Base-by-base conservation (phyloP, 2,888 invertebrate genomes). In the Epiblema foenella region DNA sequence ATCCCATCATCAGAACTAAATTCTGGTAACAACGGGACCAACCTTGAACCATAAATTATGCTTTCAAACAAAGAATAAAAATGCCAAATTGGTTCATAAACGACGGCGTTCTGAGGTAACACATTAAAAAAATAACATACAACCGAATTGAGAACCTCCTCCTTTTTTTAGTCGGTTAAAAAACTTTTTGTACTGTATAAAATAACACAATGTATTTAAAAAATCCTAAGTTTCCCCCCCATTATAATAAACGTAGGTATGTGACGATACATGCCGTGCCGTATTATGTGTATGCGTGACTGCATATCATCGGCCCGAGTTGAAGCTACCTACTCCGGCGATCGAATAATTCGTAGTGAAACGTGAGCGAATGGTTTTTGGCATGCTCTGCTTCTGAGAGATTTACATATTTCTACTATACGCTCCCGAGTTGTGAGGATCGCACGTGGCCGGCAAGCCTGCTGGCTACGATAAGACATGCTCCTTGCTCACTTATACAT, bases 331-430 rank as follows among this genome's bases (percentile, higher is more conserved):
- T 83, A 85, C 79, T 79, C 80, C 78, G 77, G 75, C 78, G 79
- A 81, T 83, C 76, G 83, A 82, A 85, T 66, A 67, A 71, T 87
- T 82, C 80, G 81, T 80, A 79, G 81, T 74, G 75, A 75, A 79
- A 80, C 82, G 85, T 83, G 82, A 81, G 78, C 77, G 73, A 73
- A 76, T 77, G 77, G 85, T 82, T 87, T 86, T 89, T 87, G 87
- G 85, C 86, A 83, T 83, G 84, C 77, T 79, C 78, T 75, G 73
- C 68, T 78, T 71, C 75, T 76, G 75, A 77, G 75, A 81, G 77
- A 90, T 90, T 90, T 87, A 82, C 88, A 88, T 91, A 88, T 87
- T 86, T 20, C 52, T 65, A 85, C 83, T 81, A 81, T 83, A 82
- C 42, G 42, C 81, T 78, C 79, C 77, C 76, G 70, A 79, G 78